Conservation (phyloP, 2,113 vertebrate genomes). For the Heterotilapia buettikoferi region DNA sequence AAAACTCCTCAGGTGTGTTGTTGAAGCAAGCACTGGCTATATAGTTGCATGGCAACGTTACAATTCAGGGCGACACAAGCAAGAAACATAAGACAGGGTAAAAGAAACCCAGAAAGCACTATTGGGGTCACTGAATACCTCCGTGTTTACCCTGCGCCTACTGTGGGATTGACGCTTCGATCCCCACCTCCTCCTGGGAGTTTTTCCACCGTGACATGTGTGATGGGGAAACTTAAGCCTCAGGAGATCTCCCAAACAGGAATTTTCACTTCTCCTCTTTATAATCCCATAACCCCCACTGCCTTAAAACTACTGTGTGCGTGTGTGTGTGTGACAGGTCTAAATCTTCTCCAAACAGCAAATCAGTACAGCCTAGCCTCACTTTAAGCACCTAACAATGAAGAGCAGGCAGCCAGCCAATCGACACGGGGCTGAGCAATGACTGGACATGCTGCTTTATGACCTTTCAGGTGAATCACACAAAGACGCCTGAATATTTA, state of each 20-base stretch:
- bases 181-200: conserved; percentile 47
- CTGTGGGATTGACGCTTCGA: conserved; percentile 50
- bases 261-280: conserved; percentile 69
- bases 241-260: conserved; percentile 56
- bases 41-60: conserved; percentile 45
- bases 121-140: conserved; percentile 56
- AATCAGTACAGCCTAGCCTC: conserved; percentile 45
- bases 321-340: conserved; percentile 56
- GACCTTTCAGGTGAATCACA: conserved; percentile 46
- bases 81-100: conserved; percentile 43
- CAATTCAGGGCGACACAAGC: conserved; percentile 35
- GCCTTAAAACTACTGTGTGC: conserved; percentile 41
- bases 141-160: conserved; percentile 56
- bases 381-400: conserved; percentile 41
- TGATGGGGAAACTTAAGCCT: conserved; percentile 60
- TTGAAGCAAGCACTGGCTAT: conserved; percentile 8
- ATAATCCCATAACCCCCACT: conserved; percentile 63
- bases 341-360: conserved; percentile 71
- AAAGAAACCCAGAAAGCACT: conserved; percentile 36
- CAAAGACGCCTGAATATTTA: conserved; percentile 19
- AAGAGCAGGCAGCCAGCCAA: conserved; percentile 49
- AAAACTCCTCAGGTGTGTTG: conserved; percentile 29
- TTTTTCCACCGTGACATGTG: conserved; percentile 62
- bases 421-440: conserved; percentile 27
- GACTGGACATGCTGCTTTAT: conserved; percentile 52